Evolutionary conservation across 2,888 invertebrate species (phyloP), one percentile per base, ranked within the genome.

Genomic region (Drosophila formosana): DNA sequence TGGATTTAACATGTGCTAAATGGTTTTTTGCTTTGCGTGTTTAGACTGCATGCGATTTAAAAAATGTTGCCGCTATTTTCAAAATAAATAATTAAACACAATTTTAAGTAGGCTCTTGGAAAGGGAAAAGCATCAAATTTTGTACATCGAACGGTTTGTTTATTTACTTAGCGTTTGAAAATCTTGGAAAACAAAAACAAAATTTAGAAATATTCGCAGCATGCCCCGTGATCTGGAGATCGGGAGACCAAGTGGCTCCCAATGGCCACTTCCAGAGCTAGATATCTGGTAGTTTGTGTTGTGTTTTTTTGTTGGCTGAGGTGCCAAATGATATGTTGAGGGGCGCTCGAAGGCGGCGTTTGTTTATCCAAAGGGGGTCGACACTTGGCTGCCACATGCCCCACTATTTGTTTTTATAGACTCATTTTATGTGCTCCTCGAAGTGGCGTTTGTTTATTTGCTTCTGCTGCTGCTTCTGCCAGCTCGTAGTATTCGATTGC

Each of bases 281-380:
- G 28, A 18, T 26, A 5, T 0, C 30, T 30, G 30, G 0, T 7
- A 32, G 25, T 11, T 11, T 45, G 7, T 4, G 45, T 50, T 11
- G 18, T 26, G 8, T 9, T 53, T 4, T 47, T 8, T 7, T 43
- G 62, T 4, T 61, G 69, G 47, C 53, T 13, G 39, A 85, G 87
- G 82, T 87, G 87, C 79, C 73, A 82, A 66, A 78, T 66, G 79
- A 84, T 55, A 68, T 69, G 75, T 55, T 28, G 52, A 52, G 67
- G 47, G 62, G 55, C 51, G 73, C 57, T 61, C 45, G 63, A 41
- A 56, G 62, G 75, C 74, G 90, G 90, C 90, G 87, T 88, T 90
- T 90, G 71, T 83, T 86, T 89, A 88, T 85, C 89, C 89, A 82
- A 86, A 75, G 90, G 88, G 85, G 89, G 90, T 87, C 89, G 85